Base-by-base conservation (phyloP, 1,140 invertebrate species). In the Dufourea novaeangliae region DNA sequence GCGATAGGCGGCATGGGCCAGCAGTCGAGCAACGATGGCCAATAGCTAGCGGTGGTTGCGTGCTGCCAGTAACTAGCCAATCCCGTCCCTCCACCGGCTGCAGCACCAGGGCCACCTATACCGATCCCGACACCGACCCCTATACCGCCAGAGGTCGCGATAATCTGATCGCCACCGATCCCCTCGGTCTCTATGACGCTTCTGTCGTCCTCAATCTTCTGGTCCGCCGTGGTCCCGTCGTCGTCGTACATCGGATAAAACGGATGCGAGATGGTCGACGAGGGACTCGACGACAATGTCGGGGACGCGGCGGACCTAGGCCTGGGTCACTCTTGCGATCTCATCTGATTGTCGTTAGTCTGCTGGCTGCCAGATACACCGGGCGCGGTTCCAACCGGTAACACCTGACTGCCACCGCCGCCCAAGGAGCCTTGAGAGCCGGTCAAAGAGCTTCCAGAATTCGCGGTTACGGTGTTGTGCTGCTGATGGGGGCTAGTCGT, bases 241-340 rank as follows among this genome's bases (percentile, higher is more conserved):
- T 92, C 92, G 72, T 92, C 92, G 78, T 92, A 92, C 59, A 91
- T 89, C 41, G 92, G 83, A 32, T 92, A 92, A 68, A 91, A 87
- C 32, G 88, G 89, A 22, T 91, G 90, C 52, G 92, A 92, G 25
- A 90, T 85, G 81, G 90, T 90, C 29, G 92, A 92, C 44, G 92
- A 92, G 2, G 92, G 89, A 56, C 91, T 91, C 72, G 92, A 92
- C n/a, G 92, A 92, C 56, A 92, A 56, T 52, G 91, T 90, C 20
- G 91, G 87, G 56, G 91, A 92, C 0, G 89, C 89, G 87, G 90
- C 92, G 91, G 92, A 92, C 88, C 90, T 82, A 61, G 92, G 88
- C 92, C 91, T 91, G 90, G 89, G 91, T 92, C 91, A 92, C 91
- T 92, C 92, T 66, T 81, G 82, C 73, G 79, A 69, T 2, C 80